Evolutionary conservation across 2,888 invertebrate species (phyloP), one percentile per base, ranked within the genome.

Genomic region (Sarcophaga variegata): DNA sequence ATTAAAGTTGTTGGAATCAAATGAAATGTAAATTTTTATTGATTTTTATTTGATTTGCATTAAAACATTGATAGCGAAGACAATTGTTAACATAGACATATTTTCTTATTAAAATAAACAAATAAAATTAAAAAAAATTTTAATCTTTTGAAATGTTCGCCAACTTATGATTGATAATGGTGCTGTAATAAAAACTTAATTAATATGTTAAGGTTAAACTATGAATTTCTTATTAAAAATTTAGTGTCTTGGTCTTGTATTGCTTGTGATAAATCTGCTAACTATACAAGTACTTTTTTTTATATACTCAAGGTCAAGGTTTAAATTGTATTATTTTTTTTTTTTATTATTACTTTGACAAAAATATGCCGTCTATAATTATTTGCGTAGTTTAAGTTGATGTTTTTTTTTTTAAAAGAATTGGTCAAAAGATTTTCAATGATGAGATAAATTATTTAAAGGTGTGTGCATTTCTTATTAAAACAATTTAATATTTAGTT

Each of bases 171-270:
- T 14, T 54, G 17, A 54, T 54, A 54, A 54, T 54, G 4, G 54
- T 5, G 54, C 0, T 54, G 12, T 54, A 54, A 54, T 54, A 54
- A 54, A 54, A 54, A 54, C 54, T 49, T 49, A 62, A 62, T 22
- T 54, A 70, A 49, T 70, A 54, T 54, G 49, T 70, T 54, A 70
- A 70, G 70, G 70, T 70, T 70, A 70, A 6, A 49, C 10, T 20
- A 22, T 69, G 47, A 47, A 70, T 70, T 70, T 22, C 69, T 69
- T 70, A 54, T 70, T 70, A 70, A 54, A 49, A 54, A 70, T 70
- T 47, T 45, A 69, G 22, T 47, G 11, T 37, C 6, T 37, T 27
- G 27, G 5, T 37, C 37, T 37, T 37, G 37, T 6, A 1, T 37
- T 37, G 37, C 1, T 54, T 54, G 54, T 14, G 54, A 54, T 70